A percentile compares a stretch with the other conserved stretches of the same genome.
phyloP scores from a whole-genome alignment of 1,140 invertebrate genomes.

The Eubasilissa regina region DNA sequence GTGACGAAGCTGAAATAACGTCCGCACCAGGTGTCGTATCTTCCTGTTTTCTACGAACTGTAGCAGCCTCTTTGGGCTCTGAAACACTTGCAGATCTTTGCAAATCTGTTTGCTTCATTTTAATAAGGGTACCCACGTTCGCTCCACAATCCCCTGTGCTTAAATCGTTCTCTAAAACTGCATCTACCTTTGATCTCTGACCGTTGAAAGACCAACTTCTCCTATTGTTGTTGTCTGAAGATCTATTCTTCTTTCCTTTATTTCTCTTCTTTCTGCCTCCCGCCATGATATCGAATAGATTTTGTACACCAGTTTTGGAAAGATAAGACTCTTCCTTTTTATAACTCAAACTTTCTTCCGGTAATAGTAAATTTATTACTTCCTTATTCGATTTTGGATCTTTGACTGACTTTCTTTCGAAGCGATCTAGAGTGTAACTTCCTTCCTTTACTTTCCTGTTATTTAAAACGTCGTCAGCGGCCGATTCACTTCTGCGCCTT shows the following conservation, averaged over 20 bases:
- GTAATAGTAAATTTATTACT: conserved; percentile 54
- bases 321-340: conserved; percentile 54
- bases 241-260: conserved; percentile 41
- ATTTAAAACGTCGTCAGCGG: background rate
- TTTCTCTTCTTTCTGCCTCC: conserved; percentile 46
- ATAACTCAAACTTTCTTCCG: conserved; percentile 49
- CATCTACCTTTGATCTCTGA: conserved; percentile 34
- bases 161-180: conserved; percentile 15
- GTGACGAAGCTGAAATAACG: background rate
- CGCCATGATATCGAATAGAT: conserved; percentile 54
- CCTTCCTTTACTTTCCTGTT: background rate
- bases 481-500: background rate
- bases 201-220: conserved; percentile 56
- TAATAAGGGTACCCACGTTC: background rate
- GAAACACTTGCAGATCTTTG: conserved; percentile 24
- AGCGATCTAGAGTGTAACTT: conserved; percentile 11
- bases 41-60: background rate
- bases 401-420: background rate
- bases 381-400: conserved; percentile 46
- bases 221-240: conserved; percentile 40
- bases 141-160: background rate
- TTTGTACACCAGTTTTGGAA: conserved; percentile 53
- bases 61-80: background rate
- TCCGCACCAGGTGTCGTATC: background rate
- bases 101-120: background rate